Percentiles rank a stretch among this genome's conserved stretches.
These are phyloP conservation scores for Myodes glareolus DNA, from an alignment of 2,113 vertebrate genomes.

Conservation along the genomic window DNA sequence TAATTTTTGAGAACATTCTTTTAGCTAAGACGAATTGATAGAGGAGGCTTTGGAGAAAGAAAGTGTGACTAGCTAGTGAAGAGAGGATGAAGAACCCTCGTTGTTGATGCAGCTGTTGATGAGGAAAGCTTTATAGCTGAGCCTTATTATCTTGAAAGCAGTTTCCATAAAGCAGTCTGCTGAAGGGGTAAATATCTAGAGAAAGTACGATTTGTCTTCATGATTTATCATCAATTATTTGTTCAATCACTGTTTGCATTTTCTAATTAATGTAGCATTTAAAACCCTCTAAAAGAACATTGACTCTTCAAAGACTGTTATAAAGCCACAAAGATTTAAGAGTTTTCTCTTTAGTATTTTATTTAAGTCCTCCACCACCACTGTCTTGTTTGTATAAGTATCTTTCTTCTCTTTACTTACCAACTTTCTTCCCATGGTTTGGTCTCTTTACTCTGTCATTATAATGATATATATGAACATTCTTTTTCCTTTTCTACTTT, in stretches of 20 bases:
- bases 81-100: not conserved
- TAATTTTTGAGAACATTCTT: not conserved
- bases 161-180: not conserved
- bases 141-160: conserved; percentile 7
- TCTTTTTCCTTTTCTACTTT: not conserved
- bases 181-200: not conserved
- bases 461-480: not conserved
- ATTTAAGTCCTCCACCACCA: not conserved
- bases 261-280: not conserved
- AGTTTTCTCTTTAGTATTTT: conserved; percentile 25
- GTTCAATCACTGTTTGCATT: not conserved
- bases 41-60: not conserved
- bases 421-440: not conserved
- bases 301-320: not conserved
- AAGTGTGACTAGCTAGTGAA: not conserved
- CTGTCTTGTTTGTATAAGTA: not conserved
- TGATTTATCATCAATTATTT: not conserved
- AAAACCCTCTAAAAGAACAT: not conserved
- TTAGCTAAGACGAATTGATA: not conserved
- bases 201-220: not conserved
- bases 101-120: not conserved
- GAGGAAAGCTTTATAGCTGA: not conserved
- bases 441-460: not conserved
- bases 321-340: not conserved
- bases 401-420: not conserved